Evolutionary conservation across 2,113 vertebrate genomes (phyloP).

Genomic region (Sebastes schlegelii): DNA sequence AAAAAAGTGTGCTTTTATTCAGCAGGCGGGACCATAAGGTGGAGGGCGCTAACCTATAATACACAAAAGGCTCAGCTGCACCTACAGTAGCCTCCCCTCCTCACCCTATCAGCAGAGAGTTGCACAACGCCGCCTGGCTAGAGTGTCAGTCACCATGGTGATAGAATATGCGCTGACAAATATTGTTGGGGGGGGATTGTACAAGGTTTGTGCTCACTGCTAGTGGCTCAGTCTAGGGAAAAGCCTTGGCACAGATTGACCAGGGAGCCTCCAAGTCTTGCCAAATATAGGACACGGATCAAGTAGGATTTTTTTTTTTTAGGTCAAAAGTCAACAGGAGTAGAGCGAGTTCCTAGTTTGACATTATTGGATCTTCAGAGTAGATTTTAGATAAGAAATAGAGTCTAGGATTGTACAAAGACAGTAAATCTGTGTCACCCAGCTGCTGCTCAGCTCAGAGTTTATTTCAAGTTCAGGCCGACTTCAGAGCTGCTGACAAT

Average conservation of each 20-base stretch:
- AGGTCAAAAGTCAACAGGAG: constrained; percentile 21
- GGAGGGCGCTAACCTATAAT: constrained; percentile 39
- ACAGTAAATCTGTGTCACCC: constrained; percentile 56
- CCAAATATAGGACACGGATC: constrained; percentile 61
- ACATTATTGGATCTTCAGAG: constrained; percentile 16
- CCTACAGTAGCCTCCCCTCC: constrained; percentile 44
- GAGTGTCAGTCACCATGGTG: constrained; percentile 75
- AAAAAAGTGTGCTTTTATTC: constrained; percentile 8
- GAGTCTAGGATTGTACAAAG: constrained; percentile 13
- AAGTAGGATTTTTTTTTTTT: constrained; percentile 21
- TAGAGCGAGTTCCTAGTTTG: not conserved
- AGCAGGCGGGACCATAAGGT: constrained; percentile 51
- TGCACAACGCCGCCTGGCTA: constrained; percentile 65
- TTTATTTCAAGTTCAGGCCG: constrained; percentile 56
- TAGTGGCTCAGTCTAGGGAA: constrained; percentile 35
- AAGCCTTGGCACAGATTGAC: constrained; percentile 69
- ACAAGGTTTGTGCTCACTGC: constrained; percentile 46
- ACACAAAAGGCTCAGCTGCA: constrained; percentile 66
- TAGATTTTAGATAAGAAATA: constrained; percentile 21
- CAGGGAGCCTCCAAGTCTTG: constrained; percentile 49
- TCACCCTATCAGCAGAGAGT: constrained; percentile 50
- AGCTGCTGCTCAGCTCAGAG: constrained; percentile 29
- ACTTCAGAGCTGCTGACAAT: constrained; percentile 39
- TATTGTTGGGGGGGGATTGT: constrained; percentile 64
- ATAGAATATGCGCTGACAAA: constrained; percentile 71